Base-by-base conservation (phyloP, 2,888 invertebrate genomes). In the Mythimna lalbum region DNA sequence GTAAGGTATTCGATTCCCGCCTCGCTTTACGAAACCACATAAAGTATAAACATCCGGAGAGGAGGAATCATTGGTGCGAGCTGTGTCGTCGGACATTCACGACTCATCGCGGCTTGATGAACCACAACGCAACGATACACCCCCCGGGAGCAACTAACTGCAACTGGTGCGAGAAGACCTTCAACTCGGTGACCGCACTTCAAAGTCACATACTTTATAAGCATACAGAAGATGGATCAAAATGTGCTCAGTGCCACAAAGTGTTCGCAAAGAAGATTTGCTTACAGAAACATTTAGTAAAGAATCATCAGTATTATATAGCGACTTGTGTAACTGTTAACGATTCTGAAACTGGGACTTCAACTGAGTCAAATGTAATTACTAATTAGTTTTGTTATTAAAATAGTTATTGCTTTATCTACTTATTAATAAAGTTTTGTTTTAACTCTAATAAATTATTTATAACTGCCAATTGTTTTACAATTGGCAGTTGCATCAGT, bases 31-130 rank as follows among this genome's bases (percentile, higher is more conserved):
- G 89, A 17, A 93, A 93, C 77, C 94, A 93, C 66, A 75, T 87
- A 1, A 92, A 90, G 52, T 93, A 94, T 76, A 93, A 91, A 77
- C 93, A 94, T 71, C 90, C 93, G 7, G 83, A 86, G 33, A 86
- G 71, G 68, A 86, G 73, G 19, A 84, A 82, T 27, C 82, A 90
- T 73, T 88, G 87, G 85, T 94, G 93, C 78, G 80, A 81, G 39
- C 43, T 89, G 36, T 94, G 93, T 74, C 88, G 89, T 27, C 89
- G 93, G 21, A 75, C 89, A 17, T 94, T 93, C 74, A 87, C 85
- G 9, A 90, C 89, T 39, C 76, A 79, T 21, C 89, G 89, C 23
- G 86, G 88, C 7, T 79, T 93, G 69, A 75, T 81, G 60, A 93
- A 93, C 79, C 93, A 94, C 75, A 87, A 86, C 69, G 87, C 88